Conservation (phyloP, 2,113 vertebrate species). For the Malurus elegans region DNA sequence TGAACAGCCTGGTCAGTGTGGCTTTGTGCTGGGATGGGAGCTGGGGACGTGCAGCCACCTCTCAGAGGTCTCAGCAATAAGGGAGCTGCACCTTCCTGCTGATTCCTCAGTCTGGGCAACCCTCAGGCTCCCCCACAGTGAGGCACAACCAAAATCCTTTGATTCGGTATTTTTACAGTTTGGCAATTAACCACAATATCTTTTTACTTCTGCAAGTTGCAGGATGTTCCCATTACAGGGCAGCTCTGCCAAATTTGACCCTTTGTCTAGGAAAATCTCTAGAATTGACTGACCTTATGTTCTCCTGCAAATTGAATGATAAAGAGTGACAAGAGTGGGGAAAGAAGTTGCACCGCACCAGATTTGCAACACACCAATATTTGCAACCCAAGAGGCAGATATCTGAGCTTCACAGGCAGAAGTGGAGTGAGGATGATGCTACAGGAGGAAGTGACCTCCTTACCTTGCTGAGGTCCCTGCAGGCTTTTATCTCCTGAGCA, state of each 20-base stretch:
- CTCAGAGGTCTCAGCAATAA: background rate
- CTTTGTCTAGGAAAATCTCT: background rate
- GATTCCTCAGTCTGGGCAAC: background rate
- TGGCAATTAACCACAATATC: background rate
- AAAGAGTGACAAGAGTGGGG: accelerated
- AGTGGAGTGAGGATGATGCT: background rate
- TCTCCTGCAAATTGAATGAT: background rate
- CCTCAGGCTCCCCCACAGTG: background rate
- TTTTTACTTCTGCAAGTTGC: background rate
- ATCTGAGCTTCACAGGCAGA: background rate
- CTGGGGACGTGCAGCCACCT: background rate
- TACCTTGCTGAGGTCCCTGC: background rate
- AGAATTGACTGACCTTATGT: background rate
- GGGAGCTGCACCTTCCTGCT: background rate
- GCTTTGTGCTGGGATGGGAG: background rate
- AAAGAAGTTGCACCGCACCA: background rate
- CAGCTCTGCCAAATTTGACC: background rate
- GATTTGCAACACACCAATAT: background rate
- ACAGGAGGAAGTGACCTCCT: background rate
- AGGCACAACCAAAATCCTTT: background rate
- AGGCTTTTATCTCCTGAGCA: background rate
- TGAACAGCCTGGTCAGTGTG: accelerated
- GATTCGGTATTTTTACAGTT: background rate
- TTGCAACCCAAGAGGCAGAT: background rate
- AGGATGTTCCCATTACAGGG: background rate